Evolutionary conservation across 2,888 invertebrate genomes (phyloP).

Genomic region (Lingula anatina): DNA sequence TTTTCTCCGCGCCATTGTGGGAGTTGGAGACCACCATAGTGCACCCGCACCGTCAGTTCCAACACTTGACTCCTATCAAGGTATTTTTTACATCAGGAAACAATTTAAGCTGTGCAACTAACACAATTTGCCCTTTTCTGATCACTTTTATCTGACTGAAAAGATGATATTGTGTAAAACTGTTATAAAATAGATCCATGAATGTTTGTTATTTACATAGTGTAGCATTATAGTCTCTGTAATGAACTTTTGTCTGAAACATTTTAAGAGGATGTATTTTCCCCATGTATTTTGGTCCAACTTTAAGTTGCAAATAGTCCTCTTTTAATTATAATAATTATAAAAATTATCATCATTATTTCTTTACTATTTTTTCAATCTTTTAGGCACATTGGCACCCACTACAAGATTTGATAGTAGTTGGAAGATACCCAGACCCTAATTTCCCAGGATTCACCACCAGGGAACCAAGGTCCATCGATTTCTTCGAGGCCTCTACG

Average conservation of each 20-base stretch:
- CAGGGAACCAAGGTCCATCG: constrained; percentile 43
- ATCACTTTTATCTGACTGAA: too few relatives aligned
- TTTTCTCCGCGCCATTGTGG: constrained; percentile 48
- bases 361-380: too few relatives aligned
- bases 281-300: too few relatives aligned
- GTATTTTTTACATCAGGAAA: constrained; percentile 16
- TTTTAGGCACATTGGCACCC: constrained; percentile 54
- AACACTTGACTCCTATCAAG: constrained; percentile 53
- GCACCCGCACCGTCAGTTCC: constrained; percentile 53
- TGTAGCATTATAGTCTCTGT: too few relatives aligned
- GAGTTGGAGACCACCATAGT: constrained; percentile 39
- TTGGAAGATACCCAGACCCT: constrained; percentile 53
- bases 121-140: too few relatives aligned
- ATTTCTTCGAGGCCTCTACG: constrained; percentile 45
- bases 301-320: not conserved
- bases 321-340: not conserved
- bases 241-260: too few relatives aligned
- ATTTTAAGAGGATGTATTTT: too few relatives aligned
- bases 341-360: not conserved
- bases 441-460: constrained; percentile 29
- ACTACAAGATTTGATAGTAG: constrained; percentile 49
- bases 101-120: too few relatives aligned
- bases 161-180: not conserved
- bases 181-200: not conserved
- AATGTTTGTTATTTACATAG: not conserved